Conservation (phyloP, 2,113 vertebrate species). For the Blennius ocellaris region DNA sequence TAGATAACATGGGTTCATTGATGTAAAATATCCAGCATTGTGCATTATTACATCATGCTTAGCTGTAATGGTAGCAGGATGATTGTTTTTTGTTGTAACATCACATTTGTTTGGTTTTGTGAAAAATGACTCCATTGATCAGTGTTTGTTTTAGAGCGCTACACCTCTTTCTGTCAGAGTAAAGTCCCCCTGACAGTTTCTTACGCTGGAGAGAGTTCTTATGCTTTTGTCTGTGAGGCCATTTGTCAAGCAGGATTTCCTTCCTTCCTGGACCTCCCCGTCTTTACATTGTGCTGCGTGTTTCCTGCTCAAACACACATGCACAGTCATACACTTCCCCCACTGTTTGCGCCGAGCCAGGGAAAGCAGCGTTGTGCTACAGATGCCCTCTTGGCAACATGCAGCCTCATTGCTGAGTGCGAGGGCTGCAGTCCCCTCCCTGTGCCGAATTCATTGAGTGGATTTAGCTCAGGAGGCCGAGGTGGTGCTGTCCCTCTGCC, state of each 20-base stretch:
- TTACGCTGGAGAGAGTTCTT: slow-evolving; percentile 57
- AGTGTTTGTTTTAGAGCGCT: slow-evolving; percentile 2
- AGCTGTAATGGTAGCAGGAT: not conserved
- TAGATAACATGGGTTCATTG: not conserved
- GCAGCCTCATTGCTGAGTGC: slow-evolving; percentile 14
- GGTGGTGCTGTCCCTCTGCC: slow-evolving; percentile 29
- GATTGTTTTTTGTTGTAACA: not conserved
- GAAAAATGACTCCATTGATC: not conserved
- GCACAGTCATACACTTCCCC: slow-evolving; percentile 21
- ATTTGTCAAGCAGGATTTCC: slow-evolving; percentile 83
- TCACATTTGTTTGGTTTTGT: not conserved
- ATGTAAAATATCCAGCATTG: not conserved
- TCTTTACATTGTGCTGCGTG: slow-evolving; percentile 84
- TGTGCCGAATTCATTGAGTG: slow-evolving; percentile 17
- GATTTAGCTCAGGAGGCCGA: slow-evolving; percentile 26
- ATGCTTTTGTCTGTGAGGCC: slow-evolving; percentile 76
- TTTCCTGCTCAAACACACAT: slow-evolving; percentile 77
- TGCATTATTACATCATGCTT: not conserved
- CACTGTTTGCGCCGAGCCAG: slow-evolving; percentile 11
- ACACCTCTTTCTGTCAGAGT: slow-evolving; percentile 28
- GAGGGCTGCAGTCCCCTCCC: slow-evolving; percentile 6
- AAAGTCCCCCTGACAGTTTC: slow-evolving; percentile 26
- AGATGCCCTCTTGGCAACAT: slow-evolving; percentile 33
- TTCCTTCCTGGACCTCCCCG: slow-evolving; percentile 85
- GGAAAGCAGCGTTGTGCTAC: slow-evolving; percentile 27